phyloP scores from a whole-genome alignment of 2,797 vertebrate species.

The Falco peregrinus region DNA sequence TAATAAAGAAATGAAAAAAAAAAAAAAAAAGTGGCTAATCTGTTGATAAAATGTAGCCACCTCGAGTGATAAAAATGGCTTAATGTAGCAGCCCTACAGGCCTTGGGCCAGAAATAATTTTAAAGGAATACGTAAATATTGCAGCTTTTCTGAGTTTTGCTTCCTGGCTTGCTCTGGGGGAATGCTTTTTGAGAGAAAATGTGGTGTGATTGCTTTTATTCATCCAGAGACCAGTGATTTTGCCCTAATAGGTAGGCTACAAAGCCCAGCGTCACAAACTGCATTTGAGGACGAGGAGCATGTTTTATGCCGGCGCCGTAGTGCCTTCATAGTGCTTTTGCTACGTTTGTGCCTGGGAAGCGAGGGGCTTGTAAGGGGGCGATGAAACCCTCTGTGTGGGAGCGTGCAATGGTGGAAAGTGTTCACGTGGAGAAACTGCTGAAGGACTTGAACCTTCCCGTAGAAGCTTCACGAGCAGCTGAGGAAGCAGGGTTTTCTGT shows the following conservation, averaged over 20 bases:
- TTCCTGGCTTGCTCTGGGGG: neutral
- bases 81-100: neutral
- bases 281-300: accelerated
- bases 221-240: neutral
- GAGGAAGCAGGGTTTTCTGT: neutral
- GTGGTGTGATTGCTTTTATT: neutral
- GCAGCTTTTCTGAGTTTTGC: neutral
- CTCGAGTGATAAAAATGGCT: neutral
- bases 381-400: neutral
- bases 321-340: neutral
- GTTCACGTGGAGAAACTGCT: neutral
- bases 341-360: neutral
- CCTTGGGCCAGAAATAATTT: neutral
- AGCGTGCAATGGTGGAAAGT: neutral
- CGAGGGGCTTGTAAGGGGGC: neutral
- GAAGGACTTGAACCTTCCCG: neutral
- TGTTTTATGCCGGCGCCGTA: neutral
- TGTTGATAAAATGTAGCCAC: neutral
- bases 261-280: neutral
- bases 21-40: neutral
- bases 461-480: neutral
- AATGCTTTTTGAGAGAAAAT: neutral
- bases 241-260: neutral
- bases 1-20: neutral
- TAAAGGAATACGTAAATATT: neutral